Evolutionary conservation across 1,140 invertebrate species (phyloP).

Genomic region (Daktulosphaira vitifoliae): DNA sequence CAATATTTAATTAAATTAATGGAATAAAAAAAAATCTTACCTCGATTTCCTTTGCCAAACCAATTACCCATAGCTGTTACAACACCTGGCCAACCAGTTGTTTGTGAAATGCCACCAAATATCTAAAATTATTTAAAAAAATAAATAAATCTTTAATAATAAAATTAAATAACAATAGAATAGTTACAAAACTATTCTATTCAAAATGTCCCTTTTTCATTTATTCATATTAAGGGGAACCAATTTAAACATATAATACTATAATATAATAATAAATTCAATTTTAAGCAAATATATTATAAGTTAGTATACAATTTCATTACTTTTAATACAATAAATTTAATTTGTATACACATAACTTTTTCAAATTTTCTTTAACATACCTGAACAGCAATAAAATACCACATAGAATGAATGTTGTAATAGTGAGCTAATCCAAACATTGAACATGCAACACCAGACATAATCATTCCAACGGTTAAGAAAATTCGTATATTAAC

Average conservation of each 20-base stretch:
- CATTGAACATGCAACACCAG: constrained; percentile 76
- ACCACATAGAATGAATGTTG: constrained; percentile 73
- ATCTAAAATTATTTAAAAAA: constrained; percentile 47
- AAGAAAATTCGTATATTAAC: constrained; percentile 86
- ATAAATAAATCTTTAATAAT: constrained; percentile 17
- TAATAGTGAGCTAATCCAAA: constrained; percentile 81
- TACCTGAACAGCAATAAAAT: constrained; percentile 82
- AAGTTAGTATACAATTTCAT: too few relatives aligned
- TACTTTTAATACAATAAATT: too few relatives aligned
- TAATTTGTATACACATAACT: too few relatives aligned
- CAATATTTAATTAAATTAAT: neutral
- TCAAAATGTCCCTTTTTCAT: too few relatives aligned
- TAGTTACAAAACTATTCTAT: neutral
- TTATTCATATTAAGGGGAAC: too few relatives aligned
- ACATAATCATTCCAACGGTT: constrained; percentile 78
- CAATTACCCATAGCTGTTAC: constrained; percentile 89
- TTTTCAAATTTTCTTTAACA: constrained; percentile 27
- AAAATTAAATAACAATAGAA: neutral
- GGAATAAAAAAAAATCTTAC: constrained; percentile 43
- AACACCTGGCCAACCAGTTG: constrained; percentile 87
- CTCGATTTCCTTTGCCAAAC: constrained; percentile 83
- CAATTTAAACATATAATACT: too few relatives aligned
- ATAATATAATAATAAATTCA: too few relatives aligned
- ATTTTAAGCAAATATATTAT: too few relatives aligned
- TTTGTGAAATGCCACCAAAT: constrained; percentile 75